A percentile compares a stretch with the other conserved stretches of the same genome.
phyloP scores from a whole-genome alignment of 2,113 vertebrate species.

The Craseonycteris thonglongyai region DNA sequence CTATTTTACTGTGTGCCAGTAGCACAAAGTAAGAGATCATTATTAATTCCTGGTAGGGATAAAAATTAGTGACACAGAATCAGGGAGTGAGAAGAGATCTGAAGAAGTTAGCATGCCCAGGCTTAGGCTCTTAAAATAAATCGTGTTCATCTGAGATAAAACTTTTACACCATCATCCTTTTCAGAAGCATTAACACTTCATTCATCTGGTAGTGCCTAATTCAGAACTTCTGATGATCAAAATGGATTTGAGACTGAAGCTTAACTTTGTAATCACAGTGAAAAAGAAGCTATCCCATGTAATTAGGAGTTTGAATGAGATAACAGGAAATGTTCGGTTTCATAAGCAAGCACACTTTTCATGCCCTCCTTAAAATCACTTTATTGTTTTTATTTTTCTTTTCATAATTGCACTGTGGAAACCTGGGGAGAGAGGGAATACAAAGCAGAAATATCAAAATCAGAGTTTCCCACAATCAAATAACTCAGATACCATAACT shows the following conservation, averaged over 20 bases:
- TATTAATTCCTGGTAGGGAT: background rate
- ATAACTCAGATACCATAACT: background rate
- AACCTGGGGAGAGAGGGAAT: background rate
- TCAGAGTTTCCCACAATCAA: background rate
- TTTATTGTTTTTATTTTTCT: background rate
- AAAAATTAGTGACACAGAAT: background rate
- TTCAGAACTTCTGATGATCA: constrained; percentile 14
- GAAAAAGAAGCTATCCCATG: background rate
- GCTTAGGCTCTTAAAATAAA: background rate
- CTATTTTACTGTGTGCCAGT: background rate
- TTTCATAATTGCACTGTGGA: background rate
- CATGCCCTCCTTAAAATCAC: background rate
- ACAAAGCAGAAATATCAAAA: background rate
- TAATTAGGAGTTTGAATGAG: background rate
- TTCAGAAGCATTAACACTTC: background rate
- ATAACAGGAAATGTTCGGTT: background rate
- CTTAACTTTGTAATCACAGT: background rate
- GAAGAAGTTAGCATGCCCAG: background rate
- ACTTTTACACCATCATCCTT: background rate
- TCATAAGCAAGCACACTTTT: background rate
- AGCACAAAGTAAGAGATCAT: background rate
- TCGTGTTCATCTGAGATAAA: background rate
- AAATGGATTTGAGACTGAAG: background rate
- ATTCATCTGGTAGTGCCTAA: background rate
- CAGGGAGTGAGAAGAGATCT: background rate